Percentiles rank a stretch among this genome's conserved stretches.
phyloP scores from a whole-genome alignment of 2,797 vertebrate species.

The Sebastes steindachneri region DNA sequence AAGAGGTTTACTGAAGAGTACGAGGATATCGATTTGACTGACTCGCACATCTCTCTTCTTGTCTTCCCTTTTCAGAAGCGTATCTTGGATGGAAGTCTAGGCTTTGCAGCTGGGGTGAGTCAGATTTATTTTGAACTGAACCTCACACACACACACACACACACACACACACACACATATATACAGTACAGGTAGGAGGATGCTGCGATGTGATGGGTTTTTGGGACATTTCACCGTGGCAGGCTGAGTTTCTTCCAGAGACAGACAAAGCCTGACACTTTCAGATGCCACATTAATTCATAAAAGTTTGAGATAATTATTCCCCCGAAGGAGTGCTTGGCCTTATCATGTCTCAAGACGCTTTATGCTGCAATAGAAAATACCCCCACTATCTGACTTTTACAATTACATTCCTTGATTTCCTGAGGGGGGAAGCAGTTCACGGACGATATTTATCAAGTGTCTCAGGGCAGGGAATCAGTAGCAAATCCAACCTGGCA shows the following conservation, averaged over 20 bases:
- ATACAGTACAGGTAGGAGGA: neutral
- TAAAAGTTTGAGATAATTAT: neutral
- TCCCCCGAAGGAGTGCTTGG: conserved; percentile 5
- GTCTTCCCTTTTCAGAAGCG: conserved; percentile 83
- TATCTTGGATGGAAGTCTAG: conserved; percentile 95
- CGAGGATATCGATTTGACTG: conserved; percentile 21
- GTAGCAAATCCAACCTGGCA: neutral
- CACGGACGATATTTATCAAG: neutral
- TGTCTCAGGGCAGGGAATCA: neutral
- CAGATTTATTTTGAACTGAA: conserved; percentile 35
- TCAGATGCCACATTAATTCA: conserved; percentile 24
- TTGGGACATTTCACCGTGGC: neutral
- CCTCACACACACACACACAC: neutral
- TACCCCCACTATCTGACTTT: neutral
- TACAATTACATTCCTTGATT: conserved; percentile 24
- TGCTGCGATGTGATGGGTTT: neutral
- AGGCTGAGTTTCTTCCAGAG: neutral
- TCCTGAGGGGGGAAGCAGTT: conserved; percentile 14
- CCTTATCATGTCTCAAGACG: conserved; percentile 22
- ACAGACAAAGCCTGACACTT: neutral
- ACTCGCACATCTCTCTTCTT: neutral
- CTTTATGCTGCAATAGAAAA: conserved; percentile 26
- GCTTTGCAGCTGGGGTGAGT: conserved; percentile 95
- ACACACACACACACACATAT: neutral
- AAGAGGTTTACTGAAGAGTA: conserved; percentile 3